Conservation (phyloP, 2,797 vertebrate genomes). For the Fistularia tabacaria region DNA sequence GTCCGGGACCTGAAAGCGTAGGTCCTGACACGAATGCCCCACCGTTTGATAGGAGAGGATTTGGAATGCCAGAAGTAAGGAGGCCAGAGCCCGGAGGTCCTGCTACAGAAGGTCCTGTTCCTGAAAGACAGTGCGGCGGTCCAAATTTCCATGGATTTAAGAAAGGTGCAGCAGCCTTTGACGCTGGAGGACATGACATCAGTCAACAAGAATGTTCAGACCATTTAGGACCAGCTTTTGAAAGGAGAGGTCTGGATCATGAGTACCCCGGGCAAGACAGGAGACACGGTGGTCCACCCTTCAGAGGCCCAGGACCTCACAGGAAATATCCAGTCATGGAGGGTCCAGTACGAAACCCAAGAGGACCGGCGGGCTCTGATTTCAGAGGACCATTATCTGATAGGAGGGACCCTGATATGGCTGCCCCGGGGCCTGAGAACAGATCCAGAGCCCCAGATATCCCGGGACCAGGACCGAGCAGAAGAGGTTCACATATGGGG, state of each 20-base stretch:
- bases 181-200: not conserved
- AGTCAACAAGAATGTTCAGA: not conserved
- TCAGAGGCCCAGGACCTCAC: not conserved
- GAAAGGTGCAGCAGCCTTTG: not conserved
- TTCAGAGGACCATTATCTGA: conserved; percentile 5
- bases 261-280: conserved; percentile 1
- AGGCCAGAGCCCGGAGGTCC: not conserved
- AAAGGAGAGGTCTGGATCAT: not conserved
- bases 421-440: not conserved
- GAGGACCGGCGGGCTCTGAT: conserved; percentile 1
- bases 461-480: conserved; percentile 5
- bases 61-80: not conserved
- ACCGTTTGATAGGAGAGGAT: not conserved
- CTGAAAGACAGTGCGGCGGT: not conserved
- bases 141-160: not conserved
- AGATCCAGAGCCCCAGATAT: conserved; percentile 10
- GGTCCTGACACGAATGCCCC: conserved; percentile 1
- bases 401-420: conserved; percentile 3
- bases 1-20: conserved; percentile 14
- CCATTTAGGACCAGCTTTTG: conserved; percentile 1
- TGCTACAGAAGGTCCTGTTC: not conserved
- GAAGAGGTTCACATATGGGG: conserved; percentile 7
- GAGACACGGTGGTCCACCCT: not conserved
- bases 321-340: conserved; percentile 9
- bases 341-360: conserved; percentile 9